Base-by-base conservation (phyloP, 2,113 vertebrate species). In the Passer montanus region DNA sequence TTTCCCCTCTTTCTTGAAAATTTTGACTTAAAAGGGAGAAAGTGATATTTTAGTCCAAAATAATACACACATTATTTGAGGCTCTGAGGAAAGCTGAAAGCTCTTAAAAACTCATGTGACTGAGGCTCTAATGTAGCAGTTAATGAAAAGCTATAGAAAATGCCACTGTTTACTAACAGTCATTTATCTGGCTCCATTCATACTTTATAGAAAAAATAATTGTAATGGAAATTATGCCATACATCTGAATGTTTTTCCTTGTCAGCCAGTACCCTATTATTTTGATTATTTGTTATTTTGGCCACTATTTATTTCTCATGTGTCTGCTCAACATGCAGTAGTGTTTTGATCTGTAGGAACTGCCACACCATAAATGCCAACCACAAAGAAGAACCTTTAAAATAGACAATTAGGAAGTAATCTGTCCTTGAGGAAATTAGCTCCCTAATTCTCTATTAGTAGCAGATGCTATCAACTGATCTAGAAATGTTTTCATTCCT, bases 341-440 rank as follows among this genome's bases (percentile, higher is more conserved):
- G 14, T 72, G 43, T 60, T 68, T 78, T 3, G 5, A 39, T 72
- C 63, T 52, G 75, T 59, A 94, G 85, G 63, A 91, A 43, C 85
- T 63, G 85, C 70, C 35, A 70, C 35, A 75, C 41, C 56, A 92
- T 59, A 90, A 95, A 90, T 58, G 43, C 79, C 83, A 93, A 16
- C 55, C 31, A 50, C 73, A 93, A 95, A 93, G 82, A 74, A 89
- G 84, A 95, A 90, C 67, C 53, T 91, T 82, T 94, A 76, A 93
- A 95, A 96, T 77, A 72, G 84, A 91, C 70, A 89, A 87, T 91
- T 95, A 95, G 33, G 63, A 85, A 83, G 28, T 88, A 93, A 95
- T 87, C 70, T 95, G 93, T 95, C 91, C 94, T 91, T 90, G 69
- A 94, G 88, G 88, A 96, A 91, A 90, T 90, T 75, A 93, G 27